Conservation (phyloP, 2,888 invertebrate species). For the Syrphus vitripennis region DNA sequence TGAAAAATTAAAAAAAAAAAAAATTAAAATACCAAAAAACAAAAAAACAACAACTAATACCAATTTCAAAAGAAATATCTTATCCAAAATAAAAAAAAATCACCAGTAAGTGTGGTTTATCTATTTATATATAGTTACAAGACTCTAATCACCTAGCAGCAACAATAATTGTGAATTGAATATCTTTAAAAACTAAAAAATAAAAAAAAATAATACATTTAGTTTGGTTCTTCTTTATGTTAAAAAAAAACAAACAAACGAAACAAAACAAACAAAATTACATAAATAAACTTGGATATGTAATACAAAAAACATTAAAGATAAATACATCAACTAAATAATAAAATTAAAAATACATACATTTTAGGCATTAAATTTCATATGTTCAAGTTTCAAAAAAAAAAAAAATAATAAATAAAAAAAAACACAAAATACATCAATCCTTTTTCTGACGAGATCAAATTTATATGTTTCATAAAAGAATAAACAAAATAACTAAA, state of each 20-base stretch:
- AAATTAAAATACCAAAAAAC: background rate
- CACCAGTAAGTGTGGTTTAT: constrained; percentile 41
- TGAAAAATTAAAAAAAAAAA: constrained; percentile 17
- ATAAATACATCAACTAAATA: background rate
- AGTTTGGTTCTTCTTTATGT: constrained; percentile 26
- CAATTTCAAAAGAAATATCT: constrained; percentile 2
- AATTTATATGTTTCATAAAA: constrained; percentile 7
- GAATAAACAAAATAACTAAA: background rate
- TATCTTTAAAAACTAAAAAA: background rate
- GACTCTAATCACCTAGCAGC: constrained; percentile 53
- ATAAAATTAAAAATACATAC: background rate
- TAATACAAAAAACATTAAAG: background rate
- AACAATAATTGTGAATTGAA: constrained; percentile 40
- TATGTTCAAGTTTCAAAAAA: background rate
- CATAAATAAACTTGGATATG: constrained; percentile 17
- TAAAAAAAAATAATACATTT: constrained; percentile 4
- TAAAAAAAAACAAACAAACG: background rate
- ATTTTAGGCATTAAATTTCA: constrained; percentile 37
- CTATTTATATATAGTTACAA: constrained; percentile 48
- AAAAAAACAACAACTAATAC: constrained; percentile 14
- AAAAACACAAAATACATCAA: background rate
- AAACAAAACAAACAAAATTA: background rate
- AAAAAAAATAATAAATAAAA: background rate
- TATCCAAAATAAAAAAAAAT: constrained; percentile 13
- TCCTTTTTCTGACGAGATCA: background rate